Evolutionary conservation across 2,888 invertebrate genomes (phyloP), one percentile per base, ranked within the genome.

Genomic region (Carabus problematicus): DNA sequence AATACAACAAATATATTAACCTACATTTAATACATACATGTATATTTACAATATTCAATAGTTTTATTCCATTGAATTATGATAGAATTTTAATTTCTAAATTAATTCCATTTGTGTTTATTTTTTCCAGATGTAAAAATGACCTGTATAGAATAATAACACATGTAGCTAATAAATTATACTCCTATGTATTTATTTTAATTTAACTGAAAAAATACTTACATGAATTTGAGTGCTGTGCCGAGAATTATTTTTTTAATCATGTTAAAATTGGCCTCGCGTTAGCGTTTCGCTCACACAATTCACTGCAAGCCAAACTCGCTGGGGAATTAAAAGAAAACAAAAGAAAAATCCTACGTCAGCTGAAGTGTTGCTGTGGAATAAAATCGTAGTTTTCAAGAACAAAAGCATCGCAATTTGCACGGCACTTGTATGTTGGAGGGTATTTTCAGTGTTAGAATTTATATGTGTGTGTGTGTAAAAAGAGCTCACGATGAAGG

Each of bases 371-470:
- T n/a, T 52, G 16, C 52, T 14, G 14, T 16, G 52, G 19, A 14
- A 52, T 52, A 52, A 52, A 52, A 52, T 52, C 52, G 52, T 52
- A 52, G 52, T 3, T 9, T 14, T 52, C 19, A 19, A 6, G 7
- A 52, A 52, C 52, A 52, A 52, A 52, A 52, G 52, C 3, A 52
- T 52, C 52, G 14, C 18, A 52, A 52, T 52, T 52, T 52, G 52
- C 52, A 52, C 52, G 52, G 9, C 52, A 9, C 52, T 52, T 52
- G 52, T 52, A n/a, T n/a, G n/a, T 52, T 52, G 52, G 52, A 52
- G n/a, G n/a, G 52, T 52, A 52, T 52, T 52, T 52, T 19, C 52
- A 8, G 49, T 6, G 12, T 12, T 12, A 12, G 12, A 12, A 16
- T 12, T 49, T 47, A 1, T 8, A 8, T 14, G 18, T 49, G 49